Evolutionary conservation across 2,888 invertebrate genomes (phyloP), one percentile per base, ranked within the genome.

Genomic region (Ennomos quercinarius): DNA sequence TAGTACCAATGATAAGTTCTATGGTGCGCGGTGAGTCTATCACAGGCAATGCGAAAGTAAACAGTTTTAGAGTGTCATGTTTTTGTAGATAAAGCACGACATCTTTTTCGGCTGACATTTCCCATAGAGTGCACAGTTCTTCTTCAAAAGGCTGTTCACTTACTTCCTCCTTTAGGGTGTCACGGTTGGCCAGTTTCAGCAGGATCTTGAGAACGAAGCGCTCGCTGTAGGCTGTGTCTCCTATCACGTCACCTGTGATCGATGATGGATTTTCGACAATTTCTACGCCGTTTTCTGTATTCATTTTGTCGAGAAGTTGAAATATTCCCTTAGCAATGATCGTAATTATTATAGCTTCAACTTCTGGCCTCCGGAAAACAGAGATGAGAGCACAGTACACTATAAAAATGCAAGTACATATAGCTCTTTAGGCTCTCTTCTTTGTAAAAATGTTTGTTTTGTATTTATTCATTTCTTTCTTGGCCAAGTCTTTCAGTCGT

Each of bases 1-100:
- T 91, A 54, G 97, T 96, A 8, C 98, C 98, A 11, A 98, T 89
- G 39, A 97, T 89, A 68, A 98, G 96, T 92, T 98, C 98, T 48
- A 94, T 93, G 38, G 96, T 88, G 67, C 97, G 93, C 9, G 94
- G 93, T 40, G 95, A 93, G 48, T 93, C 92, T 0, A 95, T 93
- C 10, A 85, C 84, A 45, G 91, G 89, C 47, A 95, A 76, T 0
- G 93, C 93, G 57, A 94, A 91, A 67, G 93, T 89, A 11, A 95
- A 94, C 12, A 97, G 87, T 55, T 95, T 94, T 5, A 96, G 89
- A 59, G 95, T 95, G 62, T 96, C 93, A 63, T 96, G 94, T 68
- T 95, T 91, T 55, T 95, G 84, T 10, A 97, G 86, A 74, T 95
- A 95, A 42, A 93, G 76, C 9, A 96, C 96, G 0, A 97, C 95